Evolutionary conservation across 2,888 invertebrate genomes (phyloP), one percentile per base, ranked within the genome.

Genomic region (Pseudococcus jackbeardsleyi): DNA sequence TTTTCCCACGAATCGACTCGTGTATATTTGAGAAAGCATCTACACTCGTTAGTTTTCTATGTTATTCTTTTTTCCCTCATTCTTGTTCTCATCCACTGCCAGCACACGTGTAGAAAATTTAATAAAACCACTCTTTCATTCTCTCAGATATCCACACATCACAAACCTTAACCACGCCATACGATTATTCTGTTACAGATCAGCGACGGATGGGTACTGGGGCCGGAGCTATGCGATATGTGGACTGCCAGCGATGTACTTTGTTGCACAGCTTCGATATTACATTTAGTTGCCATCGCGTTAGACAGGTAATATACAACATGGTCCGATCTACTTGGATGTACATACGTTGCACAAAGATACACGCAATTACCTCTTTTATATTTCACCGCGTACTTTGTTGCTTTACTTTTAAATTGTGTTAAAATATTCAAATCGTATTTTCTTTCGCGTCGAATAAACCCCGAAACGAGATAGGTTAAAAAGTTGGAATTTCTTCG

Each of bases 211-310:
- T 97, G 97, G 97, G 95, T 95, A 90, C 93, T 97, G 90, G 97
- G 97, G 88, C 95, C 96, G 46, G 95, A 96, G 91, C 93, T 97
- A 89, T 98, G 98, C 92, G 97, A 98, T 92, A 96, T 98, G 94
- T 98, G 97, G 97, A 97, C 97, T 48, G 96, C 96, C 54, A 96
- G 96, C 89, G 98, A 98, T 91, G 97, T 98, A 19, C 93, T 98
- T n/a, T 97, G 97, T 92, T 98, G 98, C 92, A 96, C 96, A 42
- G 96, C 96, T 72, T 96, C 96, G 86, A 96, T 96, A 90, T 93
- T 96, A 89, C 96, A 96, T 92, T 93, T 96, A 85, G 96, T 96
- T 88, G 96, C 96, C 90, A 96, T 96, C 90, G 96, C 96, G 89
- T 93, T 95, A 89, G 96, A 96, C 93, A 95, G 96, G 96, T 96